Evolutionary conservation across 2,797 vertebrate species (phyloP).

Genomic region (Melopsittacus undulatus): DNA sequence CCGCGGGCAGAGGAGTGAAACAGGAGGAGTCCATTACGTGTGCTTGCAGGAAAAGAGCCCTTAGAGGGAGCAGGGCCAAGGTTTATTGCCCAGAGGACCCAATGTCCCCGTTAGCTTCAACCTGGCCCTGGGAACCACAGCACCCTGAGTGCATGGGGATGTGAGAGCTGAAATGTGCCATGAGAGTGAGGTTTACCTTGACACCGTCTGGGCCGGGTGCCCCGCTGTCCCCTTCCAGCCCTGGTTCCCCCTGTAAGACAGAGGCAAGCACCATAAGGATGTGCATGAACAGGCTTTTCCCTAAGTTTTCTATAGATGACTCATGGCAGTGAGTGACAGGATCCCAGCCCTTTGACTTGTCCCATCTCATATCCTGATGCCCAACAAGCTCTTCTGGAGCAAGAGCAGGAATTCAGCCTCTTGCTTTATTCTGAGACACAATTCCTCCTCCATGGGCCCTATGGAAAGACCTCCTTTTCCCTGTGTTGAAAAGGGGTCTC

Average conservation of each 20-base stretch:
- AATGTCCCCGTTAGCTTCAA: not conserved
- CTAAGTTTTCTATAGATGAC: not conserved
- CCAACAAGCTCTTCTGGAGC: not conserved
- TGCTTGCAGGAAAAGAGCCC: not conserved
- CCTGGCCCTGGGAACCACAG: accelerated
- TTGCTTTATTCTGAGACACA: not conserved
- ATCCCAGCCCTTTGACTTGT: not conserved
- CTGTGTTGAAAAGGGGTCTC: not conserved
- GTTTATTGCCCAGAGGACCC: not conserved
- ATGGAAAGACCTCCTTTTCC: not conserved
- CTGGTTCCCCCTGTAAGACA: constrained; percentile 86
- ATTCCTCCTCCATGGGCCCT: not conserved
- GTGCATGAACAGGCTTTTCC: not conserved
- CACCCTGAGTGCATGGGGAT: not conserved
- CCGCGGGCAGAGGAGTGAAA: constrained; percentile 31
- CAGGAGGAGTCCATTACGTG: constrained; percentile 1
- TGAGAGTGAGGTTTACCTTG: constrained; percentile 79
- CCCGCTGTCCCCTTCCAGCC: constrained; percentile 91
- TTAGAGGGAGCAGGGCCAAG: not conserved
- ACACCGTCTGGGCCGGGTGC: constrained; percentile 85
- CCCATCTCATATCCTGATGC: not conserved
- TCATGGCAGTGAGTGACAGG: accelerated
- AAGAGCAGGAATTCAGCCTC: not conserved
- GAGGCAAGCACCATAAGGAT: not conserved
- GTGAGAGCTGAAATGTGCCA: not conserved